Percentiles rank a stretch among this genome's conserved stretches.
Evolutionary conservation across 2,113 vertebrate genomes (phyloP).

Genomic region (Protomyctophum bolini): DNA sequence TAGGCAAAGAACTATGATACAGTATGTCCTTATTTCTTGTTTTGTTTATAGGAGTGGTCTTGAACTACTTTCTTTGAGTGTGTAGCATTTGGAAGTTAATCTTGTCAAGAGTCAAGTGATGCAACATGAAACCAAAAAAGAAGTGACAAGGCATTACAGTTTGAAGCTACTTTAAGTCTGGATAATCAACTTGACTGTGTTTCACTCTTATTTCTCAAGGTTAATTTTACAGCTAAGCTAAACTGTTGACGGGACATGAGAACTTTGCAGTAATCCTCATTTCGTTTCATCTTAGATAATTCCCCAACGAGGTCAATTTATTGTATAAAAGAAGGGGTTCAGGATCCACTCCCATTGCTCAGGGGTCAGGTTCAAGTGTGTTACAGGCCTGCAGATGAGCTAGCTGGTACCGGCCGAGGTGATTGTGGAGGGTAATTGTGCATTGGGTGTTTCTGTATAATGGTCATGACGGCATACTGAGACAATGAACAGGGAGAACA

Average conservation of each 20-base stretch:
- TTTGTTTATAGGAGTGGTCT: slow-evolving; percentile 10
- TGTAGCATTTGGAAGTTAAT: slow-evolving; percentile 16
- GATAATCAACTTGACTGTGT: no score
- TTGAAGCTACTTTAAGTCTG: no score
- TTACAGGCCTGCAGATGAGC: neutral
- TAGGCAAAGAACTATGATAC: neutral
- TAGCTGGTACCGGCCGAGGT: slow-evolving; percentile 1
- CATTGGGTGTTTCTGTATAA: slow-evolving; percentile 46
- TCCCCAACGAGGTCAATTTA: slow-evolving; percentile 36
- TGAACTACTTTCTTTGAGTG: slow-evolving; percentile 13
- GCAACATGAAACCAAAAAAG: no score
- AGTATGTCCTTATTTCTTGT: neutral
- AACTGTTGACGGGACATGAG: neutral
- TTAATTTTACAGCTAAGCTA: neutral
- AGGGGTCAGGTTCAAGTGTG: slow-evolving; percentile 38
- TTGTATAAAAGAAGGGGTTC: neutral
- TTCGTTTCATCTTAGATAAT: slow-evolving; percentile 36
- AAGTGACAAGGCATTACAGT: no score
- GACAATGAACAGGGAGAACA: slow-evolving; percentile 66
- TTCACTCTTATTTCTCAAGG: neutral
- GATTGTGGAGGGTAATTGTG: slow-evolving; percentile 35
- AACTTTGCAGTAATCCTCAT: slow-evolving; percentile 22
- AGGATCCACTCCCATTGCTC: slow-evolving; percentile 31
- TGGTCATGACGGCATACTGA: slow-evolving; percentile 39
- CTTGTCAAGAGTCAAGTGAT: neutral